Evolutionary conservation across 2,797 vertebrate genomes (phyloP).

Genomic region (Paguma larvata): DNA sequence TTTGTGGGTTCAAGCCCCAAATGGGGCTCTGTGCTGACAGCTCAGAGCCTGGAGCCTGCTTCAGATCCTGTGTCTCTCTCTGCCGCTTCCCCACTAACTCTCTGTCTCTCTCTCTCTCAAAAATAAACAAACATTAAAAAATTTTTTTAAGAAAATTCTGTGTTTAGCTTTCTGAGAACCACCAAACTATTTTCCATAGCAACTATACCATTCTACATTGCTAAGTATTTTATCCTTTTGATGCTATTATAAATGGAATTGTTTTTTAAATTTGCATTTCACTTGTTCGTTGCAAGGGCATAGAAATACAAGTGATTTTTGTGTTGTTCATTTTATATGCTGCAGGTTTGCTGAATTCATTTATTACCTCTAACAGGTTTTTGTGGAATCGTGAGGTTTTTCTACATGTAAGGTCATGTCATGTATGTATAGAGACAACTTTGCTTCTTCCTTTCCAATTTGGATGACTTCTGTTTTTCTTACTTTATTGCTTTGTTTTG

Average conservation of each 20-base stretch:
- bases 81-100: no score
- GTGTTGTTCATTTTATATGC: neutral
- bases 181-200: neutral
- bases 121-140: no score
- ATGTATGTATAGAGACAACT: neutral
- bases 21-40: no score
- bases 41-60: no score
- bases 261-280: neutral
- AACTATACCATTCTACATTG: neutral
- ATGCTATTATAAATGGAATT: slow-evolving; percentile 17
- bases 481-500: neutral
- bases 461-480: neutral
- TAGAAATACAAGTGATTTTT: neutral
- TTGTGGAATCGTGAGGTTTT: neutral
- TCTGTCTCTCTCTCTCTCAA: neutral
- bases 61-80: no score
- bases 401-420: neutral
- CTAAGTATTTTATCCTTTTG: neutral
- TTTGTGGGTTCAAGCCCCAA: no score
- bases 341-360: neutral
- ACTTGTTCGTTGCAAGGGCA: neutral
- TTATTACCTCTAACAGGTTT: neutral
- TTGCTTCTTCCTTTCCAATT: neutral
- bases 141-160: neutral
- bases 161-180: neutral